Conservation (phyloP, 2,797 vertebrate genomes). For the Pygocentrus nattereri region DNA sequence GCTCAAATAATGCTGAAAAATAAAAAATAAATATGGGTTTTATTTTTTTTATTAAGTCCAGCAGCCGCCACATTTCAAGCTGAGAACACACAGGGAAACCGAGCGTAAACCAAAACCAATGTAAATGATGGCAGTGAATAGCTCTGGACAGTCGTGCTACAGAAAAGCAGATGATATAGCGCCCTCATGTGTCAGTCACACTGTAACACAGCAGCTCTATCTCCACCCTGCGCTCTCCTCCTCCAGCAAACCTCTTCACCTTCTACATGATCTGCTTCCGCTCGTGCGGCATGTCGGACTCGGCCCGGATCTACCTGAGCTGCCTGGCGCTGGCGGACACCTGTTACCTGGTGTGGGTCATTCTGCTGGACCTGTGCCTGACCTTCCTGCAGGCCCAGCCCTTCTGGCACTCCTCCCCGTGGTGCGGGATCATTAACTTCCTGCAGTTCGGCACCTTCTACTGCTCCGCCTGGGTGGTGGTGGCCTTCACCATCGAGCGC, state of each 20-base stretch:
- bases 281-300: conserved; percentile 79
- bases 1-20: no score
- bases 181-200: neutral
- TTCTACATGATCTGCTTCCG: conserved; percentile 81
- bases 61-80: no score
- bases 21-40: no score
- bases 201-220: neutral
- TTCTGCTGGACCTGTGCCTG: conserved; percentile 79
- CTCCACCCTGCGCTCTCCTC: neutral
- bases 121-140: no score
- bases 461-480: conserved; percentile 83
- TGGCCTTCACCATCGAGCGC: conserved; percentile 82
- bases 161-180: no score
- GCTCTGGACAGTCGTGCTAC: no score
- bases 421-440: conserved; percentile 76
- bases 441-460: conserved; percentile 79
- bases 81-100: no score
- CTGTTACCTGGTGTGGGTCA: conserved; percentile 81
- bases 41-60: no score
- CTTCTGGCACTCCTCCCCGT: conserved; percentile 80
- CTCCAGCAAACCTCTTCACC: conserved; percentile 80
- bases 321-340: conserved; percentile 78
- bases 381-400: conserved; percentile 76
- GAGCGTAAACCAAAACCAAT: no score
- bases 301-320: conserved; percentile 78